Base-by-base conservation (phyloP, 2,113 vertebrate species). In the Pangasianodon hypophthalmus region DNA sequence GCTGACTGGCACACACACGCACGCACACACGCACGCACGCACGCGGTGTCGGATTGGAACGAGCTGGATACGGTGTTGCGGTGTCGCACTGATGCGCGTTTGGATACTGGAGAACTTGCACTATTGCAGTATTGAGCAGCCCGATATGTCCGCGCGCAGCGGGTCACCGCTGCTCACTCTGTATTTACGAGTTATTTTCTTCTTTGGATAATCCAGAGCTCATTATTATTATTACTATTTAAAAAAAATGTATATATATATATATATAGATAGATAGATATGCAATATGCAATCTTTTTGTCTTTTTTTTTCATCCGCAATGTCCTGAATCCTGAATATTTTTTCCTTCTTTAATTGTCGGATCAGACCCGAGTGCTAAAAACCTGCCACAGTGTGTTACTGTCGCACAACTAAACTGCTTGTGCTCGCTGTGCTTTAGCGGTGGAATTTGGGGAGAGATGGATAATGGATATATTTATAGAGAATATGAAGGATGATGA, bases 391-490 rank as follows among this genome's bases (percentile, higher is more conserved):
- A n/a, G 79, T 37, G n/a, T 32, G 50, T 16, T 81, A 10, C 48
- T 52, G 79, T 81, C 79, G 79, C 79, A 81, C 73, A 54, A 81
- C 79, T 81, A 2, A 54, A 54, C 50, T 83, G 81, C 81, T 83
- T 41, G 41, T 58, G 52, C 41, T 83, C n/a, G 18, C 52, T 5
- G 4, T 13, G 54, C n/a, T 18, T 56, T 56, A 0, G 10, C 8
- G 79, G 29, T 32, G 44, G 46, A 77, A 46, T 77, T 79, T 79
- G 41, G 41, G 21, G 8, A 7, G 26, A 14, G 2, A 6, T 16
- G 7, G 7, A 24, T 37, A 37, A 37, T 21, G 32, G 32, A 19
- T 19, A 32, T 18, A 82, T 54, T 81, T 52, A 52, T 52, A 7
- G 4, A 29, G 26, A 29, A 50, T 50, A 14, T 26, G 0, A 48